Conservation (phyloP, 2,113 vertebrate species). For the Labrus mixtus region DNA sequence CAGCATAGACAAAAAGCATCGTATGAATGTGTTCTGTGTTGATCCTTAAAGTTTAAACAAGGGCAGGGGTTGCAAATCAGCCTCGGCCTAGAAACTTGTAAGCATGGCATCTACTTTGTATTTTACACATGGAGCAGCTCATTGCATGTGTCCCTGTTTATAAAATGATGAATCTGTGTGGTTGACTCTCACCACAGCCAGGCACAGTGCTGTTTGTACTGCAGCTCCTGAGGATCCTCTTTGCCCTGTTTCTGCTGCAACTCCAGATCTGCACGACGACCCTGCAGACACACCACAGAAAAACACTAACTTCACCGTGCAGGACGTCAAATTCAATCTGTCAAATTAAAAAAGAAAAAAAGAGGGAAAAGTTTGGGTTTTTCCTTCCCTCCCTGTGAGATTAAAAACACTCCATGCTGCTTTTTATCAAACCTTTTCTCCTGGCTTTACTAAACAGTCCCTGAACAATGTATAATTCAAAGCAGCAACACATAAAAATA, state of each 20-base stretch:
- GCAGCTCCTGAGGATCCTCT: constrained; percentile 88
- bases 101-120: no score
- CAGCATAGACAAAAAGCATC: no score
- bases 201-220: constrained; percentile 89
- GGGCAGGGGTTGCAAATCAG: no score
- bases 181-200: constrained; percentile 92
- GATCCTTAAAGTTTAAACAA: no score
- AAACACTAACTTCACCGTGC: background rate
- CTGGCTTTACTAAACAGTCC: background rate
- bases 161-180: background rate
- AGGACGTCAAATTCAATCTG: no score
- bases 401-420: background rate
- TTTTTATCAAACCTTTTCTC: background rate
- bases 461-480: background rate
- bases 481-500: background rate
- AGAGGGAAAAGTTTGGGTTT: no score
- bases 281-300: constrained; percentile 78
- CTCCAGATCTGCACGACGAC: constrained; percentile 92
- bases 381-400: background rate
- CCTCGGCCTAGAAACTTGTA: no score
- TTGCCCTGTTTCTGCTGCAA: constrained; percentile 91
- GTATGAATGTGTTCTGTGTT: no score
- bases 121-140: no score
- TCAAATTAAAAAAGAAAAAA: no score
- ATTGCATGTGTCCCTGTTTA: no score